Percentiles rank a stretch among this genome's conserved stretches.
These are phyloP conservation scores for Endotricha flammealis DNA, from an alignment of 2,888 invertebrate genomes.

Conservation along the genomic window DNA sequence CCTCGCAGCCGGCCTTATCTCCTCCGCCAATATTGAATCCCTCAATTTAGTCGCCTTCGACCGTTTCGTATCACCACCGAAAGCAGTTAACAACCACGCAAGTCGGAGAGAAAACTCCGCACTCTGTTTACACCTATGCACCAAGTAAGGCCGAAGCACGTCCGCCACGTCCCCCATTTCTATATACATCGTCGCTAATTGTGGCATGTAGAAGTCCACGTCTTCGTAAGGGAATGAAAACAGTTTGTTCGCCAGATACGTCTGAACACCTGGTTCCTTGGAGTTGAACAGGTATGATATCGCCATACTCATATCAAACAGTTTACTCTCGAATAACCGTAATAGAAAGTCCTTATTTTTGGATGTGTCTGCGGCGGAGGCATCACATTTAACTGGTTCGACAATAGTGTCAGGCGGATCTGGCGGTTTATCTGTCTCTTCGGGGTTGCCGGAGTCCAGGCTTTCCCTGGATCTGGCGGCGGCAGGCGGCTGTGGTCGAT, in stretches of 20 bases:
- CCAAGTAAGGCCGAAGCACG: slow-evolving; percentile 70
- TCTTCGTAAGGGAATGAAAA: slow-evolving; percentile 95
- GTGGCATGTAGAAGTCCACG: slow-evolving; percentile 98
- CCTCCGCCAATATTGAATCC: slow-evolving; percentile 65
- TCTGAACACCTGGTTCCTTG: slow-evolving; percentile 98
- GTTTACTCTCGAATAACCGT: slow-evolving; percentile 96
- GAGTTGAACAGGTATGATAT: slow-evolving; percentile 98
- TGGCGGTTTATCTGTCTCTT: slow-evolving; percentile 75
- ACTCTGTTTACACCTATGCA: slow-evolving; percentile 88
- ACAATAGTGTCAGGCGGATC: slow-evolving; percentile 56
- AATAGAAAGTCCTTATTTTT: slow-evolving; percentile 84
- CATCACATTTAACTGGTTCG: slow-evolving; percentile 47
- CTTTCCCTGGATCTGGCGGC: slow-evolving; percentile 84
- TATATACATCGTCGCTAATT: slow-evolving; percentile 98
- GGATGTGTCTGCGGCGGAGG: slow-evolving; percentile 54
- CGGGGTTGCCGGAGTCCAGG: slow-evolving; percentile 83
- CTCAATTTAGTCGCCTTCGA: slow-evolving; percentile 62
- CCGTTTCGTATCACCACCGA: slow-evolving; percentile 81
- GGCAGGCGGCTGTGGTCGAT: slow-evolving; percentile 67
- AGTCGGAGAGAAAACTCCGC: slow-evolving; percentile 97
- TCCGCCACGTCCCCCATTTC: slow-evolving; percentile 98
- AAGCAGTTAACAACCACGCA: slow-evolving; percentile 97
- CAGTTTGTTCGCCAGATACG: slow-evolving; percentile 98
- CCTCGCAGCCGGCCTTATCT: slow-evolving; percentile 65
- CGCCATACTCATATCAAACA: slow-evolving; percentile 98